These are phyloP conservation scores for Papilio dardanus DNA, from an alignment of 1,140 invertebrate genomes.

Conservation along the genomic window DNA sequence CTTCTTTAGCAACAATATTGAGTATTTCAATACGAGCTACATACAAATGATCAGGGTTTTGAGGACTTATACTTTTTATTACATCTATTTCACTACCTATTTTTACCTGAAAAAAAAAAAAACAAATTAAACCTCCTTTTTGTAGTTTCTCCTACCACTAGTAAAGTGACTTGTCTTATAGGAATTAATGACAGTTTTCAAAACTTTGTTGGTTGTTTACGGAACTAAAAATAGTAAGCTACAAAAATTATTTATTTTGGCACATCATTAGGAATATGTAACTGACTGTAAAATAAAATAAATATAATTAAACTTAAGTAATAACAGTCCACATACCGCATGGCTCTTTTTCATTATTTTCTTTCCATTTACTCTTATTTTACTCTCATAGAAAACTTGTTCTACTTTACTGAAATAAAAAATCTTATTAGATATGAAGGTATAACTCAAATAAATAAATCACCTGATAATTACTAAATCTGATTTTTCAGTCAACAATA, in stretches of 20 bases:
- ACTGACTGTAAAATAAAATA: background rate
- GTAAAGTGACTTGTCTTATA: too few relatives aligned
- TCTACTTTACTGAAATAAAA: slow-evolving; percentile 85
- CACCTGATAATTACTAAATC: too few relatives aligned
- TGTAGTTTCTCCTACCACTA: too few relatives aligned
- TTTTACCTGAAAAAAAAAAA: slow-evolving; percentile 67
- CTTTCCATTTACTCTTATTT: slow-evolving; percentile 86
- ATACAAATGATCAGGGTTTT: slow-evolving; percentile 84
- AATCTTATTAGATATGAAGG: too few relatives aligned
- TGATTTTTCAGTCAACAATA: too few relatives aligned
- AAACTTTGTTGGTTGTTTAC: too few relatives aligned
- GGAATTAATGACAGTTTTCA: too few relatives aligned
- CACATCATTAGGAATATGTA: too few relatives aligned
- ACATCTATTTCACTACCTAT: slow-evolving; percentile 87
- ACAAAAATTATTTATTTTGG: too few relatives aligned
- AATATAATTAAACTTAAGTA: slow-evolving; percentile 32
- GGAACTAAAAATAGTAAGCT: too few relatives aligned
- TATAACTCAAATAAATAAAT: too few relatives aligned
- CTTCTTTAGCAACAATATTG: slow-evolving; percentile 70
- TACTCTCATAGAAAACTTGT: slow-evolving; percentile 85
- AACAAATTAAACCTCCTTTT: background rate
- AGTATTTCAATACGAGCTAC: slow-evolving; percentile 85
- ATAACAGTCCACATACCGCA: slow-evolving; percentile 69
- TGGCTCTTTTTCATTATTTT: slow-evolving; percentile 86
- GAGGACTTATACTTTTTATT: slow-evolving; percentile 82